Base-by-base conservation (phyloP, 2,888 invertebrate species). In the Tetragnatha montana region DNA sequence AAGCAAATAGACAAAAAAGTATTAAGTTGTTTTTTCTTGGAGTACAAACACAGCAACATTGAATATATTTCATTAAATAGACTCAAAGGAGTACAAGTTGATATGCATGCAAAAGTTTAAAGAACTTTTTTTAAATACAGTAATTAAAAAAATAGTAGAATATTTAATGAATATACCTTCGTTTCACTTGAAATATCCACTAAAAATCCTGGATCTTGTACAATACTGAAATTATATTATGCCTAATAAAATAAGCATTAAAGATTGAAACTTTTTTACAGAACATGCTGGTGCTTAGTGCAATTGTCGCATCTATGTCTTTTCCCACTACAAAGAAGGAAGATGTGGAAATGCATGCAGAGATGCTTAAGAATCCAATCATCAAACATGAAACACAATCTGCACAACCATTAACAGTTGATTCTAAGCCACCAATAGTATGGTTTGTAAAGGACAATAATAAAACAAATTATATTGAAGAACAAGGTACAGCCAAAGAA, bases 231-330 rank as follows among this genome's bases (percentile, higher is more conserved):
- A 60, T 60, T 60, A 17, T 60, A 60, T 60, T 60, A 17, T 60
- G 14, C 17, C 17, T 8, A 60, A 4, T 60, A 60, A 60, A 60
- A 60, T 60, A 8, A 10, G 60, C 60, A 60, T 60, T 60, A 10
- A 60, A 10, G 12, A 50, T 8, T 50, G 49, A 78, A 17, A 68
- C 22, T 51, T 73, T 60, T 71, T 82, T 82, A 14, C 60, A 82
- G 82, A 60, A 60, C 21, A n/a, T 82, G 50, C 74, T 82, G n/a
- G 73, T 74, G 21, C 73, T n/a, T 22, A 51, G 50, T 82, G 82
- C 74, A 74, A n/a, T 82, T 60, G 73, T n/a, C 74, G 51, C 22
- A 22, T 74, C 60, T 73, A 74, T 82, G 22, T 22, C 73, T 35
- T 74, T 82, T 74, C 82, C 81, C 7, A 35, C 22, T 51, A 73